Conservation (phyloP, 2,888 invertebrate species). For the Ophonus ardosiacus region DNA sequence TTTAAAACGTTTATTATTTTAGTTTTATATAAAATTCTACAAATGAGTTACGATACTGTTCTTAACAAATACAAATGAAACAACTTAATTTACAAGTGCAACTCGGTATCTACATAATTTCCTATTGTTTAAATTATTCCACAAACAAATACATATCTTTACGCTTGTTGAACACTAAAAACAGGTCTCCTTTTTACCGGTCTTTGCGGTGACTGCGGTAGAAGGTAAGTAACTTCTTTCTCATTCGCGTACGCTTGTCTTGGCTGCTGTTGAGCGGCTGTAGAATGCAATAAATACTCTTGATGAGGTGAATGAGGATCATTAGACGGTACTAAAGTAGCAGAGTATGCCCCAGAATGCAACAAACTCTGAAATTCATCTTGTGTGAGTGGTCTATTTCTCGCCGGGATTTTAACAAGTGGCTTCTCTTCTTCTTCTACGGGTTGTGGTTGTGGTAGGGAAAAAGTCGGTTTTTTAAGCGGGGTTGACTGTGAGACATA, state of each 20-base stretch:
- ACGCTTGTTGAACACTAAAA: conserved; percentile 57
- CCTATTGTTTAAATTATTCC: conserved; percentile 22
- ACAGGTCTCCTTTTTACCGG: conserved; percentile 47
- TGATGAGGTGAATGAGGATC: conserved; percentile 55
- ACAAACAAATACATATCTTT: conserved; percentile 16
- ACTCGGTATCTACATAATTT: conserved; percentile 20
- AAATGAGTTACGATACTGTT: conserved; percentile 1
- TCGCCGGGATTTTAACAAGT: conserved; percentile 26
- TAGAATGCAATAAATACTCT: conserved; percentile 56
- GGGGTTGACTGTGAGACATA: conserved; percentile 56
- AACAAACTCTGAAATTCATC: conserved; percentile 55
- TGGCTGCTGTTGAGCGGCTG: not conserved
- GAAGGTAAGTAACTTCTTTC: conserved; percentile 55
- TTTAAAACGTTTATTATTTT: conserved; percentile 14
- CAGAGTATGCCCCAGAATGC: conserved; percentile 54
- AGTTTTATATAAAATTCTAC: conserved; percentile 26
- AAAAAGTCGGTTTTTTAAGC: conserved; percentile 44
- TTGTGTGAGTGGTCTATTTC: conserved; percentile 56
- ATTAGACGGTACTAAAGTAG: conserved; percentile 55
- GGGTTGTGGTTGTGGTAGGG: not conserved
- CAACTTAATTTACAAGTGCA: conserved; percentile 14
- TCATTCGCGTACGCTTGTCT: conserved; percentile 35
- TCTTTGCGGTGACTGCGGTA: conserved; percentile 35
- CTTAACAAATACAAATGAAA: conserved; percentile 25
- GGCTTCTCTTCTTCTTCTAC: conserved; percentile 45